Evolutionary conservation across 2,113 vertebrate genomes (phyloP).

Genomic region (Mormyrus iriodes): DNA sequence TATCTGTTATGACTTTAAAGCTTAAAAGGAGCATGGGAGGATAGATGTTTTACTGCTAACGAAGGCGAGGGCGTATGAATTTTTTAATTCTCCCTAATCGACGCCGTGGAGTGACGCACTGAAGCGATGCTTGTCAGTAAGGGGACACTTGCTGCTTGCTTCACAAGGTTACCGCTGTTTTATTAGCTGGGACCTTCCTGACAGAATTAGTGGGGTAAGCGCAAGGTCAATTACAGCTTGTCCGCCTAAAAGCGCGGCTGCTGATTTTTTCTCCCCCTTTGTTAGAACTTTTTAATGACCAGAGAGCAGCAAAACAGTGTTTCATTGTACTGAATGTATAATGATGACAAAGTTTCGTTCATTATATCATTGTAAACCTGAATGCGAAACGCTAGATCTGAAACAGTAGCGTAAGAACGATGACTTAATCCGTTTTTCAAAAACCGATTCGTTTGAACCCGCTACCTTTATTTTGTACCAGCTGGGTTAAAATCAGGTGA

Average conservation of each 20-base stretch:
- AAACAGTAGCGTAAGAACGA: neutral
- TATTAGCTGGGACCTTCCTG: neutral
- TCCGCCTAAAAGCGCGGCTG: neutral
- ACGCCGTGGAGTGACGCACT: neutral
- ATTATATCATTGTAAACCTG: neutral
- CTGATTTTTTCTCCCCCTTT: neutral
- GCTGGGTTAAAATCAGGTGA: neutral
- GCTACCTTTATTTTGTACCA: neutral
- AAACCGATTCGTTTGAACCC: neutral
- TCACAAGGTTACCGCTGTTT: neutral
- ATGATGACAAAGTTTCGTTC: neutral
- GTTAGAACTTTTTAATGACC: neutral
- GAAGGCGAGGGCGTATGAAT: neutral
- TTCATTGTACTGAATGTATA: too few relatives aligned
- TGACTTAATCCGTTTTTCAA: neutral
- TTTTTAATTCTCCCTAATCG: neutral
- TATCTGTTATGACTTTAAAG: neutral
- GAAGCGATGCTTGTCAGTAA: neutral
- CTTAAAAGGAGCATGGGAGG: neutral
- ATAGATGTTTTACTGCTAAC: neutral
- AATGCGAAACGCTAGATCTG: neutral
- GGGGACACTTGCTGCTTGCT: neutral
- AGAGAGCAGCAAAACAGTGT: neutral
- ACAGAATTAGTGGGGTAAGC: neutral
- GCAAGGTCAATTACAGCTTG: neutral